Evolutionary conservation across 2,888 invertebrate genomes (phyloP).

Genomic region (Agrochola circellaris): DNA sequence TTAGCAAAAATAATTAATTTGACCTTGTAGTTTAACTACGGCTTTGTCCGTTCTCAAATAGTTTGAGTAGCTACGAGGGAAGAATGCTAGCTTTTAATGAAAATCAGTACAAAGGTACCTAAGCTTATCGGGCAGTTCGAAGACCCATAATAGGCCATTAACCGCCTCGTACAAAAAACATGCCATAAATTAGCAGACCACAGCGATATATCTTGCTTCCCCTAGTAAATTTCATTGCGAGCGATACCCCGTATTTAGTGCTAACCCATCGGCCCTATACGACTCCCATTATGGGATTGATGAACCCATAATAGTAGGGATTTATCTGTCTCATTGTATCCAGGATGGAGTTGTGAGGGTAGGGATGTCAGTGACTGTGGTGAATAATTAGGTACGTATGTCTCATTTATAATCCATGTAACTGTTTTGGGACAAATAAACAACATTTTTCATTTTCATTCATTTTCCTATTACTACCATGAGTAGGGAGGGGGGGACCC

Average conservation of each 20-base stretch:
- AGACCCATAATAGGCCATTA: slow-evolving; percentile 87
- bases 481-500: no score
- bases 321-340: slow-evolving; percentile 65
- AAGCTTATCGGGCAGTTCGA: slow-evolving; percentile 82
- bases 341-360: slow-evolving; percentile 20
- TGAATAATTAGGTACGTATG: no score
- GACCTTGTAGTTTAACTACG: no score
- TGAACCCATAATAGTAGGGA: slow-evolving; percentile 69
- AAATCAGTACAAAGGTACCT: slow-evolving; percentile 43
- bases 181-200: slow-evolving; percentile 85
- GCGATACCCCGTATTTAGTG: slow-evolving; percentile 71
- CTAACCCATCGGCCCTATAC: slow-evolving; percentile 67
- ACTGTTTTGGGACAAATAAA: no score
- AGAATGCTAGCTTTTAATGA: neutral
- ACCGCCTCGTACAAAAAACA: slow-evolving; percentile 87
- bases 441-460: no score
- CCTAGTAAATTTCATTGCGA: slow-evolving; percentile 77
- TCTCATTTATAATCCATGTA: no score
- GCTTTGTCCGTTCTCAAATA: neutral
- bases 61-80: neutral
- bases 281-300: slow-evolving; percentile 69
- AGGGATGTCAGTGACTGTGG: slow-evolving; percentile 1
- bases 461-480: no score
- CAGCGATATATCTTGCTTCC: slow-evolving; percentile 84
- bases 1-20: no score